Conservation (phyloP, 1,140 invertebrate genomes). For the Cydia strobilella region DNA sequence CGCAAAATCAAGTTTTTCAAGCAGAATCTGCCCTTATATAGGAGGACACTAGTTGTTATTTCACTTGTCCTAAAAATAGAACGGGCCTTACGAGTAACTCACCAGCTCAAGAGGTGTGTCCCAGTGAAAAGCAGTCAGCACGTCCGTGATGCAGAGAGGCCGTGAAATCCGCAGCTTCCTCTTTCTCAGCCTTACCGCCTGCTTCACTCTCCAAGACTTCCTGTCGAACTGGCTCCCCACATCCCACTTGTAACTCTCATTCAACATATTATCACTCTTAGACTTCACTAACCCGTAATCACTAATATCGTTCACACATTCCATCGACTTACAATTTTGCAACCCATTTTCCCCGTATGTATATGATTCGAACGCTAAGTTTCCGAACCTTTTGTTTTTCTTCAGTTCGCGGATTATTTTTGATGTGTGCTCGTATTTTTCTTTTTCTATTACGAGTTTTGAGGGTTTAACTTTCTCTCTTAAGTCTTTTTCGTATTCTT, state of each 20-base stretch:
- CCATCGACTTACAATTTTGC: constrained; percentile 47
- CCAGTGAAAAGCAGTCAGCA: constrained; percentile 46
- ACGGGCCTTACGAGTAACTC: constrained; percentile 33
- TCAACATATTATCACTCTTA: constrained; percentile 43
- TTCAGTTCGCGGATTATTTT: constrained; percentile 45
- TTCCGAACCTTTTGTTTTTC: constrained; percentile 39
- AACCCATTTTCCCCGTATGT: constrained; percentile 31
- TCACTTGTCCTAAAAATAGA: no score
- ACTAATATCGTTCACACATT: constrained; percentile 40
- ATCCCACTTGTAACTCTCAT: constrained; percentile 35
- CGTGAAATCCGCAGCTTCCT: constrained; percentile 48
- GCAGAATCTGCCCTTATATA: no score
- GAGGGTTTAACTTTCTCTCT: constrained; percentile 38
- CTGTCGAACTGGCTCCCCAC: not conserved
- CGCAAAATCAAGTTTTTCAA: no score
- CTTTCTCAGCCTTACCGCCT: constrained; percentile 42
- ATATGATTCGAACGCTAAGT: constrained; percentile 35
- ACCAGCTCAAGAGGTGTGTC: constrained; percentile 50
- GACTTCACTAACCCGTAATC: constrained; percentile 35
- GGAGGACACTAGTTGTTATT: no score
- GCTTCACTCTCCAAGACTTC: constrained; percentile 47
- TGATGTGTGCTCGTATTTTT: constrained; percentile 40
- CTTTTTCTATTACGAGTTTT: constrained; percentile 41
- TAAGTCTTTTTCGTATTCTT: constrained; percentile 51
- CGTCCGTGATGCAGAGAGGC: constrained; percentile 39